Evolutionary conservation across 2,888 invertebrate genomes (phyloP).

Genomic region (Dendrolimus pini): DNA sequence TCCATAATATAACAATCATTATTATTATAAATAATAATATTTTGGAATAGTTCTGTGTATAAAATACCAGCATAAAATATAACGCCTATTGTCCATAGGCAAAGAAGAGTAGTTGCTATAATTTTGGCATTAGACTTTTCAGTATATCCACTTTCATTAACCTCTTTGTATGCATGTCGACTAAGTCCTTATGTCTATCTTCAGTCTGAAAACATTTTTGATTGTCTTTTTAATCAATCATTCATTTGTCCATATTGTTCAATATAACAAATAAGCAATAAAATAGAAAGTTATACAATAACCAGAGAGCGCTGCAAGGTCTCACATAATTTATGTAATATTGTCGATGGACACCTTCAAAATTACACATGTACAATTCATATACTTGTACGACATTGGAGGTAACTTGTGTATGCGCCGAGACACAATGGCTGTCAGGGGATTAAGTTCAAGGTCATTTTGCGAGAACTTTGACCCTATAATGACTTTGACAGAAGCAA

Average conservation of each 20-base stretch:
- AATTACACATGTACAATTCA: not conserved
- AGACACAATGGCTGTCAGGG: slow-evolving; percentile 7
- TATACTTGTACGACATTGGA: not conserved
- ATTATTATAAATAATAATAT: too few relatives aligned
- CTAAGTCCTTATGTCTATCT: too few relatives aligned
- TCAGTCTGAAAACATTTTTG: too few relatives aligned
- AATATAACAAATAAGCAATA: slow-evolving; percentile 14
- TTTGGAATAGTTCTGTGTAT: too few relatives aligned
- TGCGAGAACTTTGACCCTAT: not conserved
- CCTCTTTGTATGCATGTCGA: too few relatives aligned
- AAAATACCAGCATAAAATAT: too few relatives aligned
- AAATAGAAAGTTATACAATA: slow-evolving; percentile 22
- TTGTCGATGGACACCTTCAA: not conserved
- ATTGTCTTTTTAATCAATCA: slow-evolving; percentile 9
- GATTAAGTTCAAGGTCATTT: slow-evolving; percentile 25
- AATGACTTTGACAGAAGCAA: not conserved
- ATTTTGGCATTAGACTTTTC: too few relatives aligned
- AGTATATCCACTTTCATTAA: too few relatives aligned
- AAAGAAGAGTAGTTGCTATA: too few relatives aligned
- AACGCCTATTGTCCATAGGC: too few relatives aligned
- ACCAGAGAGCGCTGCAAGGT: slow-evolving; percentile 8
- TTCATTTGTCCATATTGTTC: slow-evolving; percentile 12
- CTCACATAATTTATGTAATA: slow-evolving; percentile 9
- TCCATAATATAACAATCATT: too few relatives aligned
- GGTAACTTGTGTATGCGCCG: not conserved